Conservation (phyloP, 2,797 vertebrate species). For the Aythya fuligula region DNA sequence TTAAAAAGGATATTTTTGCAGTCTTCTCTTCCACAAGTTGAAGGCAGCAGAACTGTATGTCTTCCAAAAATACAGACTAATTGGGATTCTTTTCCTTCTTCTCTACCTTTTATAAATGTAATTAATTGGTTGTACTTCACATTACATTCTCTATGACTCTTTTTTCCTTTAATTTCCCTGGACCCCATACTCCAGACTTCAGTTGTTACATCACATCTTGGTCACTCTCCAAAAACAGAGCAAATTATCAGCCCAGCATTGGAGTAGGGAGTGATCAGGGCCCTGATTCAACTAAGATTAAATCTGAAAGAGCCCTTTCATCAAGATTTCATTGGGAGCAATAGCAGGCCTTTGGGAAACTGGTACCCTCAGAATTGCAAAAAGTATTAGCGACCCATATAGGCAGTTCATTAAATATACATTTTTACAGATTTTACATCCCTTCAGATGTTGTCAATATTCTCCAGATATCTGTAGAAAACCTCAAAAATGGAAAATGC, state of each 20-base stretch:
- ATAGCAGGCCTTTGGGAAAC: not conserved
- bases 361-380: not conserved
- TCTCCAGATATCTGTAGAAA: not conserved
- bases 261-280: not conserved
- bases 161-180: not conserved
- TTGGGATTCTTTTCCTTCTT: not conserved
- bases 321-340: not conserved
- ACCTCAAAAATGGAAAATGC: accelerated
- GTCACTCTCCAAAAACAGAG: not conserved
- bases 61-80: not conserved
- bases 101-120: not conserved
- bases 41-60: not conserved
- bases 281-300: not conserved
- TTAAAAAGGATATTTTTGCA: not conserved
- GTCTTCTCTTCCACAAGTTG: not conserved
- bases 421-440: not conserved
- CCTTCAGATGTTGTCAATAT: not conserved
- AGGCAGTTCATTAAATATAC: not conserved
- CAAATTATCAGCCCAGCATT: not conserved
- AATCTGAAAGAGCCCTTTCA: not conserved
- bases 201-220: not conserved
- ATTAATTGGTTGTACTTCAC: not conserved
- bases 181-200: accelerated
- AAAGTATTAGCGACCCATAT: accelerated
- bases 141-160: not conserved